phyloP scores from a whole-genome alignment of 2,888 invertebrate genomes.

The Drosophila macrospina region DNA sequence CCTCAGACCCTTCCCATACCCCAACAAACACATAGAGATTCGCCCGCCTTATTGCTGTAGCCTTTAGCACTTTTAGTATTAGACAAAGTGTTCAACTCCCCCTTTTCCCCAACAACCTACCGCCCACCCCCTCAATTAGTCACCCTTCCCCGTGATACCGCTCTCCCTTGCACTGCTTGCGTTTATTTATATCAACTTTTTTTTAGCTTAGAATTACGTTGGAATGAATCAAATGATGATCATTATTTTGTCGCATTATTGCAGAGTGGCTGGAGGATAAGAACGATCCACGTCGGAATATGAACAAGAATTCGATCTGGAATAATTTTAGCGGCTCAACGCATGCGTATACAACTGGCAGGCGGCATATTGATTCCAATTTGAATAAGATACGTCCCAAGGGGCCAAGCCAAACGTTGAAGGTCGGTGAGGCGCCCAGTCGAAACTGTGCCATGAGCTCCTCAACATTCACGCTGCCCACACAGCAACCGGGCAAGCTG shows the following conservation, averaged over 20 bases:
- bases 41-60: slow-evolving; percentile 1
- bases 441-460: slow-evolving; percentile 76
- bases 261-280: slow-evolving; percentile 87
- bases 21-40: slow-evolving; percentile 3
- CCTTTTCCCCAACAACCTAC: not conserved
- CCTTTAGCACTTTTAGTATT: slow-evolving; percentile 12
- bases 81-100: slow-evolving; percentile 5
- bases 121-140: not conserved
- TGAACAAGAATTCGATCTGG: slow-evolving; percentile 85
- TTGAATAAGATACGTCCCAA: slow-evolving; percentile 88
- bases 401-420: slow-evolving; percentile 89
- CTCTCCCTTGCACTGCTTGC: slow-evolving; percentile 14
- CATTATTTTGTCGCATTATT: slow-evolving; percentile 27
- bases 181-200: not conserved
- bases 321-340: slow-evolving; percentile 89
- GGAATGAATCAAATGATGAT: slow-evolving; percentile 10
- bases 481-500: slow-evolving; percentile 94
- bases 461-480: slow-evolving; percentile 71
- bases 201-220: not conserved
- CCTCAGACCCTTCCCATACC: not conserved
- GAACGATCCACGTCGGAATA: slow-evolving; percentile 82
- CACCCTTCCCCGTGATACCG: not conserved
- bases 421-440: slow-evolving; percentile 85
- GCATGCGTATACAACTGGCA: slow-evolving; percentile 90
- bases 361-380: slow-evolving; percentile 87